A percentile compares a stretch with the other conserved stretches of the same genome.
Conservation (phyloP, 2,888 invertebrate species). For the Philereme vetulata region DNA sequence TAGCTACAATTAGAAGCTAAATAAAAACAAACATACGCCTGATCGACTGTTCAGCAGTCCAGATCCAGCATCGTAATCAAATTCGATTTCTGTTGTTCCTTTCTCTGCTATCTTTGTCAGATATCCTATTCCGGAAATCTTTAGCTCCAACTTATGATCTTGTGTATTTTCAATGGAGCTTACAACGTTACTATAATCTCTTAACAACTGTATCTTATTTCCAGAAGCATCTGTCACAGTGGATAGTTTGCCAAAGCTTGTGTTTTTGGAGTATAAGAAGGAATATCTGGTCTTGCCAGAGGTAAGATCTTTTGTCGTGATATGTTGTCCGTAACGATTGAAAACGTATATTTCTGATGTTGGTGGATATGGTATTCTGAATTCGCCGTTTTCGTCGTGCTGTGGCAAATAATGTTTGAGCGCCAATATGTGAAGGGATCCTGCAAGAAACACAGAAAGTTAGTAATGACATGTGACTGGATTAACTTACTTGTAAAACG, state of each 20-base stretch:
- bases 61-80: constrained; percentile 95
- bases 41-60: constrained; percentile 94
- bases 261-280: constrained; percentile 98
- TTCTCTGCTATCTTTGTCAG: constrained; percentile 94
- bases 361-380: constrained; percentile 96
- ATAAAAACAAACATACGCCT: constrained; percentile 83
- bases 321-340: constrained; percentile 98
- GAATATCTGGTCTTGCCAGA: constrained; percentile 97
- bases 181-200: constrained; percentile 96
- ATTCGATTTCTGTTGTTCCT: constrained; percentile 93
- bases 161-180: constrained; percentile 97
- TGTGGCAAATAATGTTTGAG: constrained; percentile 94
- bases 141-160: constrained; percentile 95
- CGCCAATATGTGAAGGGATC: constrained; percentile 92
- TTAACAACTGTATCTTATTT: constrained; percentile 94
- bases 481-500: not conserved
- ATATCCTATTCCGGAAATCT: constrained; percentile 96
- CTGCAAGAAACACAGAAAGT: constrained; percentile 56
- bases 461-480: constrained; percentile 24
- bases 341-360: constrained; percentile 97
- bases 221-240: constrained; percentile 97
- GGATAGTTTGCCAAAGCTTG: constrained; percentile 96
- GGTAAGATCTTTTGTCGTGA: constrained; percentile 95
- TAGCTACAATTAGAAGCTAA: not conserved
- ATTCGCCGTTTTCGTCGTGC: constrained; percentile 95